Evolutionary conservation across 2,113 vertebrate genomes (phyloP).

Genomic region (Sus scrofa): T2T-Sscrofa CM000814.6:118469501-118470000

Average conservation of each 20-base stretch:
- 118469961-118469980: no score
- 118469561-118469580: neutral
- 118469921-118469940: no score
- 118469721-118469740: neutral
- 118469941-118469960: no score
- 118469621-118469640: neutral
- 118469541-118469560: neutral
- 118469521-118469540: neutral
- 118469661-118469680: neutral
- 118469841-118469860: no score
- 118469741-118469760: neutral
- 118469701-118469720: neutral
- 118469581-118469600: neutral
- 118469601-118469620: rapidly evolving
- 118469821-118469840: no score
- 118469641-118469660: neutral
- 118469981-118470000: no score
- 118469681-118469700: neutral
- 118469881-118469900: no score
- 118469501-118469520: neutral
- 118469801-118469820: no score
- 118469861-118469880: no score
- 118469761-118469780: neutral
- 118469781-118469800: neutral
- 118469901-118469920: no score